These are phyloP conservation scores for Colletes latitarsis DNA, from an alignment of 1,140 invertebrate species.

Conservation along the genomic window DNA sequence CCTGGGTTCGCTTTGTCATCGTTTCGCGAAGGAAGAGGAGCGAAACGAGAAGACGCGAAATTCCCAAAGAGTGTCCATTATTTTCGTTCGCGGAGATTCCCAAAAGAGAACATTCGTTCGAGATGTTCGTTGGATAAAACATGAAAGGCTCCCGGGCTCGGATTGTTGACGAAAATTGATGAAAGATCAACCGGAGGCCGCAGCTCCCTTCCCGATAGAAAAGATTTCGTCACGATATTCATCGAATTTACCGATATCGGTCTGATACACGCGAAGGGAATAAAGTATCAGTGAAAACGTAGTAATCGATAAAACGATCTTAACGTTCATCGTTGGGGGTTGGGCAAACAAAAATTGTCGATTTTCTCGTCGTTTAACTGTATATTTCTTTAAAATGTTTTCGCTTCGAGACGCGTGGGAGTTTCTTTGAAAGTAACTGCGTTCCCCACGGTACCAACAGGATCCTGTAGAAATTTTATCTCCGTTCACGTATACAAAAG, in stretches of 20 bases:
- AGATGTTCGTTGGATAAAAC: slow-evolving; percentile 16
- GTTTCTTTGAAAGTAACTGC: background rate
- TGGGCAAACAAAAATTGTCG: background rate
- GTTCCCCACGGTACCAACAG: background rate
- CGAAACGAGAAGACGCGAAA: slow-evolving; percentile 50
- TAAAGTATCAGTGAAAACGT: background rate
- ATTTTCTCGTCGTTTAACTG: background rate
- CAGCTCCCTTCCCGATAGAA: background rate
- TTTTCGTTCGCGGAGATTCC: slow-evolving; percentile 16
- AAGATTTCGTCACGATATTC: background rate
- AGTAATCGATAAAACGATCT: background rate
- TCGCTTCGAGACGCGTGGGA: background rate
- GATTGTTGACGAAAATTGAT: slow-evolving; percentile 41
- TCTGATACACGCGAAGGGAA: background rate
- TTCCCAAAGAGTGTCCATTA: slow-evolving; percentile 9
- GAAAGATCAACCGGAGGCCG: slow-evolving; percentile 24
- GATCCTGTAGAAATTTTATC: slow-evolving; percentile 19
- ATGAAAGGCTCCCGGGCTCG: slow-evolving; percentile 1
- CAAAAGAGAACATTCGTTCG: slow-evolving; percentile 21
- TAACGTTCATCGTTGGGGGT: background rate
- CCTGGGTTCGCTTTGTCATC: slow-evolving; percentile 51
- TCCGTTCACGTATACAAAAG: slow-evolving; percentile 47
- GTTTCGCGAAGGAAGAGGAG: slow-evolving; percentile 44
- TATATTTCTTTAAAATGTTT: background rate
- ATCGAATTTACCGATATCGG: background rate